A percentile compares a stretch with the other conserved stretches of the same genome.
Evolutionary conservation across 2,888 invertebrate species (phyloP).

Genomic region (Trilocha varians): DNA sequence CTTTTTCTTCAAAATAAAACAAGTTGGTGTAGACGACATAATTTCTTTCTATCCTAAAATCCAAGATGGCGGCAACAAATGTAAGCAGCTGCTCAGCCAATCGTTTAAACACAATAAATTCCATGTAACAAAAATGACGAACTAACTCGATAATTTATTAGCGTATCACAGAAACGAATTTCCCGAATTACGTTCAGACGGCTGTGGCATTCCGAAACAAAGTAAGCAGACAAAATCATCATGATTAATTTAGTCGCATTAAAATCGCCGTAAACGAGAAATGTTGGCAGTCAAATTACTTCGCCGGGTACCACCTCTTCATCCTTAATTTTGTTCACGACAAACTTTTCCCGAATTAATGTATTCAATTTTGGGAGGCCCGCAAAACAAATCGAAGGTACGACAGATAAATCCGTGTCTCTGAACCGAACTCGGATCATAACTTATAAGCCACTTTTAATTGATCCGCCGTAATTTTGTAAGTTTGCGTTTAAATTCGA

Average conservation of each 20-base stretch:
- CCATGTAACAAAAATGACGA: background rate
- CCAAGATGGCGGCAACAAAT: too few relatives aligned
- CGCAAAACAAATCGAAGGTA: conserved; percentile 42
- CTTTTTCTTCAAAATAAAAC: too few relatives aligned
- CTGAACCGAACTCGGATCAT: conserved; percentile 35
- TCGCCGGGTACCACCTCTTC: conserved; percentile 21
- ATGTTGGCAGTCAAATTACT: conserved; percentile 32
- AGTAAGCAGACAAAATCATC: conserved; percentile 17
- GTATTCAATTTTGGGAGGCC: conserved; percentile 34
- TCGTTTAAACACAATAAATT: background rate
- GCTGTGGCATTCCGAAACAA: conserved; percentile 4
- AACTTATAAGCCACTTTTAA: conserved; percentile 56
- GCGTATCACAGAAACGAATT: conserved; percentile 1
- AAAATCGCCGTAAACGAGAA: conserved; percentile 25
- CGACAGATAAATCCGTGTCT: conserved; percentile 50
- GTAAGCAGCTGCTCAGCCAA: background rate
- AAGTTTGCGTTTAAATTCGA: conserved; percentile 28
- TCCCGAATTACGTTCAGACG: conserved; percentile 2
- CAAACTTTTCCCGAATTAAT: conserved; percentile 47
- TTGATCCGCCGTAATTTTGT: conserved; percentile 40
- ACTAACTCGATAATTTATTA: conserved; percentile 2
- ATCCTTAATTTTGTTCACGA: conserved; percentile 28
- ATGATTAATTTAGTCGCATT: conserved; percentile 27
- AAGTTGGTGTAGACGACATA: too few relatives aligned
- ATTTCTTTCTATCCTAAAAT: too few relatives aligned